Conservation (phyloP, 92 coral and sea anemone genomes). For the Scolanthus callimorphus region DNA sequence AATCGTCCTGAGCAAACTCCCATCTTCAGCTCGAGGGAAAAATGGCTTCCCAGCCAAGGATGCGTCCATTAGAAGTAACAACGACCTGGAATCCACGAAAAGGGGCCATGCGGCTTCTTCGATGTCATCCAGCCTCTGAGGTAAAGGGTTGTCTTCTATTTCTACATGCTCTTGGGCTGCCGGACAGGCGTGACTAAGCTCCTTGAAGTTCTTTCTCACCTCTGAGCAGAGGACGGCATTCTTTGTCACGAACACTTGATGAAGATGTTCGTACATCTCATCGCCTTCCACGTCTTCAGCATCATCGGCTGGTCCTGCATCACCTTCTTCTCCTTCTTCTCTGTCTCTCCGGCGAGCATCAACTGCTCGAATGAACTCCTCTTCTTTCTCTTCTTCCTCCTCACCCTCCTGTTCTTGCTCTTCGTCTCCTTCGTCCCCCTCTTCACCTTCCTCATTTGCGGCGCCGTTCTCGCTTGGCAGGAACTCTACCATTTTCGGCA, state of each 20-base stretch:
- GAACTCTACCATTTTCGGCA: constrained; percentile 47
- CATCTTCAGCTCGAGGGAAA: constrained; percentile 74
- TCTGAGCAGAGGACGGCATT: constrained; percentile 91
- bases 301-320: no score
- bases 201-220: constrained; percentile 86
- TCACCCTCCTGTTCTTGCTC: background rate
- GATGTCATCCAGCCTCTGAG: constrained; percentile 60
- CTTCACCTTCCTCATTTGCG: background rate
- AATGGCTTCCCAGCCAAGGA: constrained; percentile 77
- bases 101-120: constrained; percentile 86
- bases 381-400: constrained; percentile 4
- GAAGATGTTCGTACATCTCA: constrained; percentile 69
- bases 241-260: constrained; percentile 91
- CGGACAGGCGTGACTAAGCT: constrained; percentile 84
- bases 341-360: constrained; percentile 52
- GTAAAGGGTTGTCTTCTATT: constrained; percentile 49
- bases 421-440: constrained; percentile 4
- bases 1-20: constrained; percentile 61
- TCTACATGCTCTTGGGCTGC: constrained; percentile 34
- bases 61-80: constrained; percentile 89
- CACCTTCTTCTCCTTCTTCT: constrained; percentile 3
- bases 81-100: constrained; percentile 77
- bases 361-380: constrained; percentile 33
- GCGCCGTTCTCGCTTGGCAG: constrained; percentile 5
- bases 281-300: constrained; percentile 19